Base-by-base conservation (phyloP, 2,113 vertebrate species). In the Oreotrochilus melanogaster region DNA sequence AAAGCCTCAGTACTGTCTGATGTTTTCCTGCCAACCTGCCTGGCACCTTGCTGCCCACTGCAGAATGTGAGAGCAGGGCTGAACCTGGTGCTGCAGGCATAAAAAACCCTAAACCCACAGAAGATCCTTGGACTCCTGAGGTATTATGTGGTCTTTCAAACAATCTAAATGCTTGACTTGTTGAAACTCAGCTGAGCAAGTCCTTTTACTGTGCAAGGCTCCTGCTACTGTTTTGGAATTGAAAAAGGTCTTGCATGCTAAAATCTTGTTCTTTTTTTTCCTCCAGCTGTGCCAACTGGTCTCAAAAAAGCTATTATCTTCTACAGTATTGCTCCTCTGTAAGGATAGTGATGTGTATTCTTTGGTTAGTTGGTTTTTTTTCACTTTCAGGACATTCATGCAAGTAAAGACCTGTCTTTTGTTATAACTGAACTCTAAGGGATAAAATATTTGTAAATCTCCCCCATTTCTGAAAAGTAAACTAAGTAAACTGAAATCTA, bases 31-130 rank as follows among this genome's bases (percentile, higher is more conserved):
- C 24, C 2, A 2, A 60, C 35, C 62, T 56, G 60, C 18, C 27
- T 28, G 67, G 50, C 27, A 83, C 30, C 7, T 56, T 0, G 1
- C 18, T 53, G 21, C 4, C 30, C 2, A 1, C 18, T 51, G 35
- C 21, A 13, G 9, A 33, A 15, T 8, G 16, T 4, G 3, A 16
- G 35, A 50, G 16, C 13, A 76, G 25, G 24, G 19, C 27, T 70
- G n/a, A 0, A 1, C 45, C 45, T 47, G 27, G 24, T 28, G 54
- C 31, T 47, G 27, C 15, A 50, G 1, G 2, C 24, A 28, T 7
- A 57, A 61, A 81, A 53, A 53, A 3, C 2, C 7, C 21, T 43
- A 67, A 16, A 9, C 11, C 11, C 2, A 1, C 2, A 39, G 42
- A 86, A 42, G 12, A 37, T 13, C 4, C 58, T 24, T 43, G 22